phyloP scores from a whole-genome alignment of 2,797 vertebrate species.

The Lophius americanus region DNA sequence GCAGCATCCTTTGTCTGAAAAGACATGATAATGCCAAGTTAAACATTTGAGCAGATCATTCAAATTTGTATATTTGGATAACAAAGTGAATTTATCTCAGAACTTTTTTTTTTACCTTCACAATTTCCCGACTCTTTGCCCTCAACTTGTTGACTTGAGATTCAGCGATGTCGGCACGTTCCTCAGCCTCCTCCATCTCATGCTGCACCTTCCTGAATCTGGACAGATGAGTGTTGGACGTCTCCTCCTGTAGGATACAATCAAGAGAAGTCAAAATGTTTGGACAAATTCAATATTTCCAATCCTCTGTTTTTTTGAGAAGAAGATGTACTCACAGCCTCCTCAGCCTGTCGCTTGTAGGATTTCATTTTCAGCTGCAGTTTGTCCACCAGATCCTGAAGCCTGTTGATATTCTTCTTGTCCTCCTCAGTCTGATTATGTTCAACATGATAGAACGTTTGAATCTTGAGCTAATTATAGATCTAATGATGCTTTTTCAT shows the following conservation, averaged over 20 bases:
- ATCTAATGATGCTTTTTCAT: background rate
- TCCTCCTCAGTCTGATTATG: conserved; percentile 86
- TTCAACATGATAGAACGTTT: conserved; percentile 7
- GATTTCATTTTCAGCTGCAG: conserved; percentile 91
- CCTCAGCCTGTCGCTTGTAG: conserved; percentile 91
- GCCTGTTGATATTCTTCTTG: conserved; percentile 87
- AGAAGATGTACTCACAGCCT: conserved; percentile 83
- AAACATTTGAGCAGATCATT: background rate
- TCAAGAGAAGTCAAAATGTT: conserved; percentile 17
- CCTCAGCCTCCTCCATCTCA: conserved; percentile 90
- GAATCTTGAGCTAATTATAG: background rate
- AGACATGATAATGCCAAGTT: conserved; percentile 11
- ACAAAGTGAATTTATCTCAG: background rate
- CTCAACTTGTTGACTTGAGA: conserved; percentile 94
- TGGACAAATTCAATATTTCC: background rate
- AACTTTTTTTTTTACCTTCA: conserved; percentile 69
- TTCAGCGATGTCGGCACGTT: conserved; percentile 91
- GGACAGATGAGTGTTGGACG: conserved; percentile 88
- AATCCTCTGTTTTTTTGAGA: background rate
- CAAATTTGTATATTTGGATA: background rate
- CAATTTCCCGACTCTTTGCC: conserved; percentile 86
- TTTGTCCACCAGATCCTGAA: conserved; percentile 93
- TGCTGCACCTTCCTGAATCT: conserved; percentile 92
- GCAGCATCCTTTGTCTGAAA: conserved; percentile 74
- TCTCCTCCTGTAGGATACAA: conserved; percentile 85